Conservation (phyloP, 2,888 invertebrate genomes). For the Andrena flavipes region DNA sequence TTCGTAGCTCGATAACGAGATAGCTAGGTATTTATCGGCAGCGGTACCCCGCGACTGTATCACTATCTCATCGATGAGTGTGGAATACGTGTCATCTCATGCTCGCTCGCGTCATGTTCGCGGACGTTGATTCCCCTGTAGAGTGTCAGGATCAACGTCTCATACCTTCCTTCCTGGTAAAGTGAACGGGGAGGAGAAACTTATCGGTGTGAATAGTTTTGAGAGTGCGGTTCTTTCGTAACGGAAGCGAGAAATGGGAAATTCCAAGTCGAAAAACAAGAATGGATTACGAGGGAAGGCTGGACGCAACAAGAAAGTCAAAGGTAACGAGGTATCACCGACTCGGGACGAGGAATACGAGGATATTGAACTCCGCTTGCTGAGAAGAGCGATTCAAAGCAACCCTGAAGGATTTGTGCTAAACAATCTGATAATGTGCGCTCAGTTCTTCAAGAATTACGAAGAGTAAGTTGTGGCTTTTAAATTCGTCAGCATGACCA, state of each 20-base stretch:
- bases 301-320: too few relatives aligned
- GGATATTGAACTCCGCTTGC: slow-evolving; percentile 86
- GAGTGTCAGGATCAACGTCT: slow-evolving; percentile 5
- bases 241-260: slow-evolving; percentile 70
- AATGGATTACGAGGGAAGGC: slow-evolving; percentile 27
- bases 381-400: slow-evolving; percentile 87
- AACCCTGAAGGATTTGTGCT: slow-evolving; percentile 90
- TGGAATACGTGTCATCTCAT: slow-evolving; percentile 36
- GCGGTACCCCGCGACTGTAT: slow-evolving; percentile 42
- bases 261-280: slow-evolving; percentile 50
- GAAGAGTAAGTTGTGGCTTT: slow-evolving; percentile 87
- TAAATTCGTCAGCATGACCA: background rate
- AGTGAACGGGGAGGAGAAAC: background rate
- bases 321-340: fast-evolving
- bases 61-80: slow-evolving; percentile 55
- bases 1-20: slow-evolving; percentile 75
- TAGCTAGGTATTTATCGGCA: slow-evolving; percentile 78
- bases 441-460: slow-evolving; percentile 93
- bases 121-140: slow-evolving; percentile 10
- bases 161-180: background rate
- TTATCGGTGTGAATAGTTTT: background rate
- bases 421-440: slow-evolving; percentile 91
- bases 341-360: slow-evolving; percentile 77
- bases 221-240: background rate
- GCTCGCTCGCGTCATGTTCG: slow-evolving; percentile 46